Base-by-base conservation (phyloP, 2,888 invertebrate species). In the Drosophila mulleri region DNA sequence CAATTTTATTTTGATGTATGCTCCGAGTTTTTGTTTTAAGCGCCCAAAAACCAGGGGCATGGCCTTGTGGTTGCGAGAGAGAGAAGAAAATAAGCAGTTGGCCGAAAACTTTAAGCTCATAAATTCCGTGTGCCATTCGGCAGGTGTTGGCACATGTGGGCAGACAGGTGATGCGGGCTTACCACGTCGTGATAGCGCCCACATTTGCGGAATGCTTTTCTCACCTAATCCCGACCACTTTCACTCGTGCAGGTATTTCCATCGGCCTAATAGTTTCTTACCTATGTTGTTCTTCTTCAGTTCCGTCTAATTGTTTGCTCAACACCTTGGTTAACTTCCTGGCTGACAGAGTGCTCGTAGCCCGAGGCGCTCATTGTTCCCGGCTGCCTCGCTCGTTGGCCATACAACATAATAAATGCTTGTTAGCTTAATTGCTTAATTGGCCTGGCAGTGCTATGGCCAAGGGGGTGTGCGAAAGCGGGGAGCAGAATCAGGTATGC, bases 381-480 rank as follows among this genome's bases (percentile, higher is more conserved):
- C 48, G 59, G 61, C 14, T 23, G 48, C 42, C 59, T 57, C 47
- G 42, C 62, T 52, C 29, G 52, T 45, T 65, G 50, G 54, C 72
- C 72, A 68, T 74, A 57, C 82, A 82, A 77, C 78, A 82, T 80
- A 87, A 89, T 86, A 88, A 89, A 83, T 84, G 88, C 86, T 88
- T 85, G 86, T 89, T 87, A 88, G 70, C 78, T 77, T 87, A 87
- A 87, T 89, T 87, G 85, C 89, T 89, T 87, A 87, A 87, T 87
- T 87, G 88, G 79, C 80, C 75, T 70, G 56, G 53, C 44, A 52
- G 60, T 42, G 50, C 61, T 37, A 16, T 26, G 53, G 60, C 44
- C 48, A 32, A 39, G 14, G 35, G n/a, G 54, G 0, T 9, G 29
- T n/a, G 12, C n/a, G 12, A 44, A 9, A 16, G 26, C 7, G 7